Conservation (phyloP, 2,113 vertebrate genomes). For the Oenanthe oenanthe region DNA sequence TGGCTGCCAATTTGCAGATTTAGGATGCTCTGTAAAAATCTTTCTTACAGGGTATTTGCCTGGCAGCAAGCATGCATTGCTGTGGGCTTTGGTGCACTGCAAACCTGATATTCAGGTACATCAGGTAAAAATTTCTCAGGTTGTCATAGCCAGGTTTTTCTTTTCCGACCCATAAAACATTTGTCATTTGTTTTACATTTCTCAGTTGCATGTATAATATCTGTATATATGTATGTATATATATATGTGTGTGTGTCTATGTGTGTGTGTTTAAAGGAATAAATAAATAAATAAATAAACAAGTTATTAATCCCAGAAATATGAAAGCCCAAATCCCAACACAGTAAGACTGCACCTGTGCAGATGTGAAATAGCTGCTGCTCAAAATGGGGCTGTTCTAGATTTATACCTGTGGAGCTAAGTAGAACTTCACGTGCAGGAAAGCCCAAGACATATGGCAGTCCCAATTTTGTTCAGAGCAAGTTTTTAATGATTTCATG, state of each 20-base stretch:
- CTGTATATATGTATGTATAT: not conserved
- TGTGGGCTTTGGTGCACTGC: not conserved
- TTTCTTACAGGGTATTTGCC: not conserved
- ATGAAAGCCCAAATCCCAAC: not conserved
- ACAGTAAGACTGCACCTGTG: not conserved
- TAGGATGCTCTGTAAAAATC: not conserved
- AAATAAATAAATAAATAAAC: not conserved
- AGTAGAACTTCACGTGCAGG: not conserved
- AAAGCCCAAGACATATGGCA: constrained; percentile 17
- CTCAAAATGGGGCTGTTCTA: not conserved
- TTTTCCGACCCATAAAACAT: not conserved
- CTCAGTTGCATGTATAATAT: not conserved
- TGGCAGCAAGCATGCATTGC: not conserved
- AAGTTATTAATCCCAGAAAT: not conserved
- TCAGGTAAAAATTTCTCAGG: not conserved
- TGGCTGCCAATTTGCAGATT: not conserved
- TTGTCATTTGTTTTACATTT: not conserved
- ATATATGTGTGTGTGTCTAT: not conserved
- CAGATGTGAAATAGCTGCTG: not conserved
- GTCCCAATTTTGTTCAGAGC: not conserved
- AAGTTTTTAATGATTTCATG: constrained; percentile 24
- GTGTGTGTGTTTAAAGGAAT: not conserved
- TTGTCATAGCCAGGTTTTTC: not conserved
- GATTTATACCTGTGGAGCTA: constrained; percentile 39
- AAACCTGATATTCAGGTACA: not conserved